Percentiles rank a stretch among this genome's conserved stretches.
These are phyloP conservation scores for Lacerta agilis DNA, from an alignment of 2,797 vertebrate species.

Conservation along the genomic window DNA sequence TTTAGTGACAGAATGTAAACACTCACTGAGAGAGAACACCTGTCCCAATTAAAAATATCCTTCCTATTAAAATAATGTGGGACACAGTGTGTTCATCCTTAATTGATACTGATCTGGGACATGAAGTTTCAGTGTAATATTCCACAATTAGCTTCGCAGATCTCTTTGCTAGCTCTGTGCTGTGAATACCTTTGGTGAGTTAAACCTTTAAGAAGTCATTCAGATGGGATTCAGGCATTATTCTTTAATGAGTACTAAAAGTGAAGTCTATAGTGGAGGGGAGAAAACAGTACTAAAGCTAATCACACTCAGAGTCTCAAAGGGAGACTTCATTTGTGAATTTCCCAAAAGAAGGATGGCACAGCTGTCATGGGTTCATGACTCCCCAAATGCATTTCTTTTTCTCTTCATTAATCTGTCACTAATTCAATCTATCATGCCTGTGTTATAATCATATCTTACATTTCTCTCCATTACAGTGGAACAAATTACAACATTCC, in stretches of 20 bases:
- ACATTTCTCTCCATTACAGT: slow-evolving; percentile 64
- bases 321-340: slow-evolving; percentile 66
- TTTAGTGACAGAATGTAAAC: slow-evolving; percentile 60
- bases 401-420: slow-evolving; percentile 72
- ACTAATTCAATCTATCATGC: slow-evolving; percentile 67
- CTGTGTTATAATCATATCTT: slow-evolving; percentile 68
- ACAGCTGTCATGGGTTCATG: slow-evolving; percentile 53
- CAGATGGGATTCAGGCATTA: slow-evolving; percentile 67
- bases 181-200: slow-evolving; percentile 68
- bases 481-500: slow-evolving; percentile 64
- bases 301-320: slow-evolving; percentile 68
- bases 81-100: slow-evolving; percentile 30
- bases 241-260: slow-evolving; percentile 77
- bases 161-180: slow-evolving; percentile 55
- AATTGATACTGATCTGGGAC: slow-evolving; percentile 61
- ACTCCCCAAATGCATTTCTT: slow-evolving; percentile 66
- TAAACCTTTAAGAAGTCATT: slow-evolving; percentile 71
- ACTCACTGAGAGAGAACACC: slow-evolving; percentile 50
- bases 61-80: slow-evolving; percentile 59
- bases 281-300: slow-evolving; percentile 63
- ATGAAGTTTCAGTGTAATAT: slow-evolving; percentile 58
- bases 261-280: slow-evolving; percentile 43
- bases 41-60: slow-evolving; percentile 62
- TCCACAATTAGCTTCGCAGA: slow-evolving; percentile 60
- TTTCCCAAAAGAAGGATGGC: slow-evolving; percentile 58